Conservation (phyloP, 2,113 vertebrate genomes). For the Epinephelus cyanopodus region DNA sequence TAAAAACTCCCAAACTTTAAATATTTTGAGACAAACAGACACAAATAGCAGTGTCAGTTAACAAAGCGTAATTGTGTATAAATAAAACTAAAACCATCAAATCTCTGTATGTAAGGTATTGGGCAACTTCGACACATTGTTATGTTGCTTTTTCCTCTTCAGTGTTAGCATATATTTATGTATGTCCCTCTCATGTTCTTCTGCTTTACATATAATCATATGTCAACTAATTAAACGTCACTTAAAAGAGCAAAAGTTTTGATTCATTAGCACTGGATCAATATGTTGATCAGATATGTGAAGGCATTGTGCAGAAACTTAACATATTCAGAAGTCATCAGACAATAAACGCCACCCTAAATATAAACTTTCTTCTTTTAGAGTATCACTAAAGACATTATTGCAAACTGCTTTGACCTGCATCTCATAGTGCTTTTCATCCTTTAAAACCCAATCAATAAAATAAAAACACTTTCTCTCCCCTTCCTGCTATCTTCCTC, state of each 20-base stretch:
- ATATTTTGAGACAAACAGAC: not conserved
- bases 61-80: not conserved
- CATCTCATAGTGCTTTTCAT: slow-evolving; percentile 27
- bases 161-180: not conserved
- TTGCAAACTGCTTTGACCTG: slow-evolving; percentile 13
- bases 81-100: slow-evolving; percentile 1
- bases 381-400: not conserved
- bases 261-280: not conserved
- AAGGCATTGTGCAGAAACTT: not conserved
- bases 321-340: not conserved
- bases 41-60: not conserved
- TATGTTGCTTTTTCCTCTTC: not conserved
- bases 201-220: not conserved
- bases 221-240: not conserved
- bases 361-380: slow-evolving; percentile 12
- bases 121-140: not conserved
- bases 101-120: not conserved
- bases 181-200: not conserved
- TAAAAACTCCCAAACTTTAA: not conserved
- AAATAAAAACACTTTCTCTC: slow-evolving; percentile 19
- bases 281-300: slow-evolving; percentile 1
- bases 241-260: not conserved
- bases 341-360: not conserved
- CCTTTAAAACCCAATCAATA: slow-evolving; percentile 47
- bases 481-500: slow-evolving; percentile 6